Base-by-base conservation (phyloP, 1,140 invertebrate genomes). In the Drosophila watanabei region DNA sequence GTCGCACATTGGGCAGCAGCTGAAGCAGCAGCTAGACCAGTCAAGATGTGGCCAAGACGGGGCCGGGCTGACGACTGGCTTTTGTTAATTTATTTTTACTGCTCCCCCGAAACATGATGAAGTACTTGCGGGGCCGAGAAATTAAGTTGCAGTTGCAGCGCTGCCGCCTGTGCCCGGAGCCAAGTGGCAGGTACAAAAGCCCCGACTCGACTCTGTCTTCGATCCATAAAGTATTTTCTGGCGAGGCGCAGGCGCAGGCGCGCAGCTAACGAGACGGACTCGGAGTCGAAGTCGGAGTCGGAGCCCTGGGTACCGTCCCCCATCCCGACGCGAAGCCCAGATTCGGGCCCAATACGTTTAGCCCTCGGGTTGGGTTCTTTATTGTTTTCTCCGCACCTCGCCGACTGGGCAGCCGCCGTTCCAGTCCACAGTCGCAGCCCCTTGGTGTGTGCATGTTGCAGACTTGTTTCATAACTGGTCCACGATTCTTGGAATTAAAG, bases 401-500 rank as follows among this genome's bases (percentile, higher is more conserved):
- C 62, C 41, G 20, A 35, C 33, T 60, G 39, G 39, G 30, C 18
- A 41, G 16, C 48, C 24, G 4, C 30, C 30, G 7, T 41, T 2
- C 45, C 10, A 20, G n/a, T n/a, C 43, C 43, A 8, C 45, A 48
- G 18, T 14, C 20, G 20, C 20, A 14, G 18, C 45, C n/a, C 48
- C 51, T 11, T 51, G 80, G 89, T 69, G 80, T 89, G 76, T 82
- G 76, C 69, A 75, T 90, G 82, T 82, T 86, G 82, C 82, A 82
- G 86, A 90, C 86, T 92, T 90, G 90, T 92, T 92, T 92, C 89
- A 92, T 92, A 92, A 92, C 89, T 92, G 90, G 89, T 92, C 86
- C 85, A 92, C 71, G 72, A 84, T 92, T 92, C 89, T 92, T 64
- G 66, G 89, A 92, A 92, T 81, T 87, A 82, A 80, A 79, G 68